Evolutionary conservation across 2,888 invertebrate species (phyloP), one percentile per base, ranked within the genome.

Genomic region (Leptopilina drosophilae): DNA sequence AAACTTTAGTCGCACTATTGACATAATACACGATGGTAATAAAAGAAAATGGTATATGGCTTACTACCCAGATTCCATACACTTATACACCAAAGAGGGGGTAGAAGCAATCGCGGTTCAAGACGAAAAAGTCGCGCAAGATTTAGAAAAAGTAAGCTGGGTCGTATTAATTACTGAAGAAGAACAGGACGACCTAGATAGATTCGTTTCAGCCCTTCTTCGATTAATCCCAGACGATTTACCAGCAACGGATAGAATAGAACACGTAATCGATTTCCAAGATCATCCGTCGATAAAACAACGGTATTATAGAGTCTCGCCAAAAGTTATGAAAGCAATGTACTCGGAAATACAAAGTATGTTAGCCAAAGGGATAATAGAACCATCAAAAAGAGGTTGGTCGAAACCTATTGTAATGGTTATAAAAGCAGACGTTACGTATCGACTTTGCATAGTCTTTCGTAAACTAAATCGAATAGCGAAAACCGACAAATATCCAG

Each of bases 391-490:
- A 1, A 80, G 78, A 5, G 64, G 62, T 5, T 80, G 80, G 82
- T 78, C 69, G 0, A 79, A 65, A 0, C 81, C 77, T 0, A 69
- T 81, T 0, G 81, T 80, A 6, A 81, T 81, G 81, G 77, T 77
- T 0, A 2, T 46, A 1, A 78, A 78, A 14, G 14, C 75, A 0
- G 46, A 78, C 14, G 77, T 46, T 6, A 40, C 14, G 0, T 80
- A 79, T 49, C 69, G 78, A 0, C 66, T 80, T 14, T 87, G 88
- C 66, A 84, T 88, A 0, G 89, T 90, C 77, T 88, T 83, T 59
- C 75, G 89, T 7, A 85, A 86, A 64, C 73, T 90, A 0, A 91
- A 90, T 77, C 64, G 65, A 5, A 87, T 89, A 0, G 88, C 89
- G 0, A 81, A 84, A 49, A 80, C 83, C 14, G 87, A 89, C 81